These are phyloP conservation scores for Coracopsis vasa DNA, from an alignment of 2,113 vertebrate genomes.

Conservation along the genomic window DNA sequence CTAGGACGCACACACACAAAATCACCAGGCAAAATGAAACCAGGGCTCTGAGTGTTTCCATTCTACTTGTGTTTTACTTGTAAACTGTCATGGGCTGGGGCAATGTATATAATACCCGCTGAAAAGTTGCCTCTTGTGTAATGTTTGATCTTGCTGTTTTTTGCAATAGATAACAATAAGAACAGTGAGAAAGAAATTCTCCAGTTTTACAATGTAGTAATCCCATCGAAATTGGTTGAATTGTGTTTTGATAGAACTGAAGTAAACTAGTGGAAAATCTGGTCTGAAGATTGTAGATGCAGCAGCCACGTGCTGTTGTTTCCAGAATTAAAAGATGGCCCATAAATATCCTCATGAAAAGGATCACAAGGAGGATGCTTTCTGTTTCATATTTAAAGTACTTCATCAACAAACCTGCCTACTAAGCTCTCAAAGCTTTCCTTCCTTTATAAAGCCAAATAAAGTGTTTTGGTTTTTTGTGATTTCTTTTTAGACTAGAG, in stretches of 20 bases:
- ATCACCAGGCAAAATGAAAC: not conserved
- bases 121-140: not conserved
- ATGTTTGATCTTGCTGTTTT: not conserved
- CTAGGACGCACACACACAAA: not conserved
- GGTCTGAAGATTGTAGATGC: not conserved
- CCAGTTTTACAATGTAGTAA: not conserved
- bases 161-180: not conserved
- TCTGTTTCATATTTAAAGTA: not conserved
- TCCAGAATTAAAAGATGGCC: not conserved
- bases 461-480: not conserved
- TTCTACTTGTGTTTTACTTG: not conserved
- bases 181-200: not conserved
- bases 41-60: not conserved
- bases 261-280: not conserved
- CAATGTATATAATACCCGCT: not conserved
- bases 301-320: not conserved
- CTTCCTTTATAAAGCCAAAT: not conserved
- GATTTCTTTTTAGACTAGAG: not conserved
- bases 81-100: not conserved
- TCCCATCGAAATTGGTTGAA: not conserved
- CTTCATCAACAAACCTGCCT: not conserved
- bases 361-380: not conserved
- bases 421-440: constrained; percentile 24
- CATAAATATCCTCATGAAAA: not conserved
- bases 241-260: not conserved